These are phyloP conservation scores for Madoqua kirkii DNA, from an alignment of 2,113 vertebrate species.

Conservation along the genomic window DNA sequence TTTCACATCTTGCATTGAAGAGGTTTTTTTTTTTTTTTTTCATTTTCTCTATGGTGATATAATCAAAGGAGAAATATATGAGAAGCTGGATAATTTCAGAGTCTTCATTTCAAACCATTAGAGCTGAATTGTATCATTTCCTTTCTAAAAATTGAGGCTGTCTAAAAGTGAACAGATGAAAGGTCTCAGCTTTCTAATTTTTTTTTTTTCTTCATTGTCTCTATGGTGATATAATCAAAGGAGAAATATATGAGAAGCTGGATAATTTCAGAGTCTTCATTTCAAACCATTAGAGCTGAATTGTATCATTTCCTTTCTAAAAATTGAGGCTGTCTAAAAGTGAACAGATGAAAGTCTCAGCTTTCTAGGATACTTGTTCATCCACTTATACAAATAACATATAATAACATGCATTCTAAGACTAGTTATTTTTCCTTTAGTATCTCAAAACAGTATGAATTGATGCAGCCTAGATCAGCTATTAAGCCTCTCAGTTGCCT, in stretches of 20 bases:
- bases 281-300: conserved; percentile 82
- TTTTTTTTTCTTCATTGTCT: conserved; percentile 59
- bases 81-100: conserved; percentile 76
- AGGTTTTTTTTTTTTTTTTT: background rate
- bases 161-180: conserved; percentile 87
- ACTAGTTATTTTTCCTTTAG: conserved; percentile 81
- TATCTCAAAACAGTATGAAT: conserved; percentile 85
- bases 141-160: conserved; percentile 88
- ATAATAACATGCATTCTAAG: conserved; percentile 89
- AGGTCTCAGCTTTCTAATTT: conserved; percentile 82
- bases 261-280: conserved; percentile 81
- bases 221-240: conserved; percentile 78
- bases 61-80: conserved; percentile 77
- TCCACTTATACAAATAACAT: conserved; percentile 89
- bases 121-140: conserved; percentile 81
- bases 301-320: conserved; percentile 84
- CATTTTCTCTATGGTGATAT: conserved; percentile 67
- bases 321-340: conserved; percentile 89
- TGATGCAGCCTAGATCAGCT: conserved; percentile 80
- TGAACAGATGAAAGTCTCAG: conserved; percentile 84
- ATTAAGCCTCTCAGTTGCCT: conserved; percentile 73
- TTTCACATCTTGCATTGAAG: conserved; percentile 42
- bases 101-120: conserved; percentile 83
- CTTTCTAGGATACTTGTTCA: conserved; percentile 82
- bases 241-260: conserved; percentile 46